Conservation (phyloP, 2,113 vertebrate genomes). For the Grammomys dolichurus region DNA sequence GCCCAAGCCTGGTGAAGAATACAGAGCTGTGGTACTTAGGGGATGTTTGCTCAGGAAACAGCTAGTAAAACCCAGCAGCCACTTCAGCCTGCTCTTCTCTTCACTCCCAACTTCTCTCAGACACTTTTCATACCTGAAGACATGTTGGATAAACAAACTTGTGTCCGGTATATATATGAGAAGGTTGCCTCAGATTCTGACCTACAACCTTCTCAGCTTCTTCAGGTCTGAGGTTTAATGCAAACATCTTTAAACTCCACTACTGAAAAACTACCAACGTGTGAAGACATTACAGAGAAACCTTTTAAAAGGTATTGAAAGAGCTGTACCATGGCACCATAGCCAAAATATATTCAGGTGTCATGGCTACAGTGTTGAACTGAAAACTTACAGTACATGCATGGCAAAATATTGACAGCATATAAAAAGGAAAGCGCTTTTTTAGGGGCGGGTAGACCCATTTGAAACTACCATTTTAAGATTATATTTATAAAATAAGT, state of each 20-base stretch:
- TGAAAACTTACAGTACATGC: not conserved
- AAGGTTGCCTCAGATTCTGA: not conserved
- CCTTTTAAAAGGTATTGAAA: not conserved
- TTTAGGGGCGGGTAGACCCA: not conserved
- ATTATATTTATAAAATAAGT: not conserved
- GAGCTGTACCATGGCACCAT: not conserved
- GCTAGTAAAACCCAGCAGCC: not conserved
- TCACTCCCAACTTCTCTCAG: not conserved
- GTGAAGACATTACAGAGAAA: not conserved
- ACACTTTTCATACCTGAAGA: not conserved
- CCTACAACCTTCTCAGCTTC: not conserved
- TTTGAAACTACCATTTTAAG: not conserved
- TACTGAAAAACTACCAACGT: conserved; percentile 20
- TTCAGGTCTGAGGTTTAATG: not conserved
- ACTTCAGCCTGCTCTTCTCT: not conserved
- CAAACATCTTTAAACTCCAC: conserved; percentile 15
- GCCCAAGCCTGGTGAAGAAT: not conserved
- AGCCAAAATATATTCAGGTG: not conserved
- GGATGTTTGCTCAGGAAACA: not conserved
- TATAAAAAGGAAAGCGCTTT: not conserved
- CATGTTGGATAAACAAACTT: not conserved
- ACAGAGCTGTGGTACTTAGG: not conserved
- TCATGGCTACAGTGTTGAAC: not conserved
- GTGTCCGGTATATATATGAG: not conserved
- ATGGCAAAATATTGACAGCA: not conserved